phyloP scores from a whole-genome alignment of 2,797 vertebrate species.

The Lithobates sylvaticus region DNA sequence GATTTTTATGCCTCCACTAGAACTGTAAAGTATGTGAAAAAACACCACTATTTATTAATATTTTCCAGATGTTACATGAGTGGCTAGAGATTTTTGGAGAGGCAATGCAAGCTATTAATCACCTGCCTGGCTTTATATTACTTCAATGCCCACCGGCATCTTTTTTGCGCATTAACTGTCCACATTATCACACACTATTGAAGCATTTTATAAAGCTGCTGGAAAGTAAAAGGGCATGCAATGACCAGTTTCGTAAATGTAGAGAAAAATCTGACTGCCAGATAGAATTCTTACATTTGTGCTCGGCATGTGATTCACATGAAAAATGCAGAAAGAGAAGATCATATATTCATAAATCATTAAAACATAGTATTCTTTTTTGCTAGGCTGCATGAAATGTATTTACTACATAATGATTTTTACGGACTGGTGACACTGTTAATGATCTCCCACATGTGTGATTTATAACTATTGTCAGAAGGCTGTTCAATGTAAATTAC shows the following conservation, averaged over 20 bases:
- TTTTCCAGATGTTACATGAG: constrained; percentile 2
- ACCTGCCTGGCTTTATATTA: background rate
- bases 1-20: too few species aligned
- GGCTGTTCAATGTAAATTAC: constrained; percentile 16
- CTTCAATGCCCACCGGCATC: background rate
- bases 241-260: background rate
- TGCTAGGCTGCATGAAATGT: background rate
- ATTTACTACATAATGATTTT: constrained; percentile 32
- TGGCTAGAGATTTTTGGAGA: background rate
- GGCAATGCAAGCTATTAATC: background rate
- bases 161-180: background rate
- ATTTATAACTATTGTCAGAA: constrained; percentile 43
- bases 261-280: background rate
- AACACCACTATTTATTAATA: background rate
- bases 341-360: background rate
- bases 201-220: background rate
- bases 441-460: constrained; percentile 27
- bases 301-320: background rate
- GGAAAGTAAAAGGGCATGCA: background rate
- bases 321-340: background rate
- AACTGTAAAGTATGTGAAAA: background rate
- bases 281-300: background rate
- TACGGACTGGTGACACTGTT: constrained; percentile 44
- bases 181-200: background rate
- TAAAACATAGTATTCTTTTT: background rate